A percentile compares a stretch with the other conserved stretches of the same genome.
These are phyloP conservation scores for Acropternis orthonyx DNA, from an alignment of 2,797 vertebrate species.

Conservation along the genomic window DNA sequence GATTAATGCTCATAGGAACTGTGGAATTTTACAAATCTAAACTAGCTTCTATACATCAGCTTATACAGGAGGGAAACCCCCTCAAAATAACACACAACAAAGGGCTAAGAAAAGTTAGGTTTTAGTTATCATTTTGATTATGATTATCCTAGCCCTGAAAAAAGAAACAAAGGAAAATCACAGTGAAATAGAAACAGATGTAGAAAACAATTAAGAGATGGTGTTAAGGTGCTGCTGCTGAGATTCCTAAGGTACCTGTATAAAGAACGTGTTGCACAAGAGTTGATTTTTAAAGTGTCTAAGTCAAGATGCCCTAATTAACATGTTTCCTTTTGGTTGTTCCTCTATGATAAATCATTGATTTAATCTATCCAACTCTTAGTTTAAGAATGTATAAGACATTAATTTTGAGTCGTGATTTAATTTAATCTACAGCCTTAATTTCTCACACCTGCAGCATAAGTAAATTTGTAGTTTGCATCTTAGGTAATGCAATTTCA, in stretches of 20 bases:
- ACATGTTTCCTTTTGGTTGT: neutral
- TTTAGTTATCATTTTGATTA: slow-evolving; percentile 59
- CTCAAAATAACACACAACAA: neutral
- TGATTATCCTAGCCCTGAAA: slow-evolving; percentile 18
- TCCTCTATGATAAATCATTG: neutral
- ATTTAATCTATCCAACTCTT: neutral
- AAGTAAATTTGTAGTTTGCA: neutral
- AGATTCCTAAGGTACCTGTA: slow-evolving; percentile 13
- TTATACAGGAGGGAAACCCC: neutral
- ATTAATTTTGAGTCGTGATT: neutral
- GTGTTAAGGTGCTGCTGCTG: slow-evolving; percentile 41
- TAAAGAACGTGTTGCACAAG: neutral
- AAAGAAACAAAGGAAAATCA: neutral
- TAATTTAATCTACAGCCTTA: neutral
- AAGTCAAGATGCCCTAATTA: neutral
- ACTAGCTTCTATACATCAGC: neutral
- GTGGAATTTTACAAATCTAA: neutral
- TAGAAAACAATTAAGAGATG: slow-evolving; percentile 37
- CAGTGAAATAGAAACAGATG: slow-evolving; percentile 11
- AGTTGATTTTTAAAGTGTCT: slow-evolving; percentile 8
- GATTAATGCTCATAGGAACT: neutral
- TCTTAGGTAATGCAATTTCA: neutral
- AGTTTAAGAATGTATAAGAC: neutral
- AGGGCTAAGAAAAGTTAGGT: slow-evolving; percentile 17
- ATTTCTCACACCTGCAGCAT: neutral